A percentile compares a stretch with the other conserved stretches of the same genome.
Evolutionary conservation across 2,888 invertebrate species (phyloP).

Genomic region (Rhagonycha lutea): DNA sequence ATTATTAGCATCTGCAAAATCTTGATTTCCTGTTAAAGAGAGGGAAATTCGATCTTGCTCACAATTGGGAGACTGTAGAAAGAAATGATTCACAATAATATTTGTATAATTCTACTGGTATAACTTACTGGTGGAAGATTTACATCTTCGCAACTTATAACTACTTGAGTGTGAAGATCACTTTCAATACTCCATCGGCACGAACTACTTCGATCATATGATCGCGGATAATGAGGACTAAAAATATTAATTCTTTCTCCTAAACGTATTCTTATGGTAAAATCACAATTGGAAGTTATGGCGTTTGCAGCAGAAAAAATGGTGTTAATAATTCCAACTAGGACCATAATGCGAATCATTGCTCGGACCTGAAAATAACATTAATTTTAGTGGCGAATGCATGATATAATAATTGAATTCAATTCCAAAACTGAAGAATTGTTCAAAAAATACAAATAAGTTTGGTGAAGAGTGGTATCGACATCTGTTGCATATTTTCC

Average conservation of each 20-base stretch:
- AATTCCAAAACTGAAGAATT: too few species aligned
- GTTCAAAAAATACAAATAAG: too few species aligned
- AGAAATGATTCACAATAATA: not conserved
- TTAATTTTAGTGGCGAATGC: not conserved
- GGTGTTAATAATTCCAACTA: constrained; percentile 45
- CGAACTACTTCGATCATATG: constrained; percentile 48
- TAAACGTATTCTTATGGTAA: constrained; percentile 47
- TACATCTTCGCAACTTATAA: constrained; percentile 57
- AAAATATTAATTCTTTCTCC: constrained; percentile 55
- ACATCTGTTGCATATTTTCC: not conserved
- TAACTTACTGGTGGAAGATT: constrained; percentile 57
- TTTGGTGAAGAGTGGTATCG: not conserved
- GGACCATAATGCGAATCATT: constrained; percentile 32
- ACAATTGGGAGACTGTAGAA: constrained; percentile 57
- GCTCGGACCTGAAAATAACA: not conserved
- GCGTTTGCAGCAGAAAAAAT: constrained; percentile 43
- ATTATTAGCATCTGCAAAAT: constrained; percentile 53
- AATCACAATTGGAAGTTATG: constrained; percentile 56
- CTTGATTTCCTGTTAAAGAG: constrained; percentile 57
- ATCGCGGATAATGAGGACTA: constrained; percentile 57
- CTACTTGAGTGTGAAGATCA: constrained; percentile 54
- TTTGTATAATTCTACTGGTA: not conserved
- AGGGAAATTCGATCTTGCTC: constrained; percentile 57
- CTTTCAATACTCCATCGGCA: constrained; percentile 61
- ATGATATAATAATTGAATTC: too few species aligned